Evolutionary conservation across 2,888 invertebrate species (phyloP), one percentile per base, ranked within the genome.

Genomic region (Ornithoptera priamus): DNA sequence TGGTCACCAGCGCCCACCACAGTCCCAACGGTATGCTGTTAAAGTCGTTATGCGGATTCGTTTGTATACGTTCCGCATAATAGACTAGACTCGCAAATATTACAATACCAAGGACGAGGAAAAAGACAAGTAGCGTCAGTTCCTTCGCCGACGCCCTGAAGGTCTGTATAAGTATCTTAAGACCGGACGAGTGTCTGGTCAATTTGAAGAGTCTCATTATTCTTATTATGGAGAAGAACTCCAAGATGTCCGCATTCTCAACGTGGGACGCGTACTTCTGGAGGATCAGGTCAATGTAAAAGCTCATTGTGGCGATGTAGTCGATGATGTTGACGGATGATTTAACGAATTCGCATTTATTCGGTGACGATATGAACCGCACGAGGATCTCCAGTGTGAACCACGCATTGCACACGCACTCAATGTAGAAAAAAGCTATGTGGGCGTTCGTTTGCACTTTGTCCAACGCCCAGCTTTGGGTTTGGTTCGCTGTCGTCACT

Each of bases 1-100:
- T 99, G 77, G 99, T 99, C 76, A 99, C 99, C 90, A 99, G 94
- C 62, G 99, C 99, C 99, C 99, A 99, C 99, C 99, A 99, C 75
- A 99, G 93, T 62, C 99, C 99, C 80, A 98, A 94, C 62, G 99
- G 99, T 94, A 99, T 99, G 90, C 98, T 98, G 88, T 98, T 98
- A 93, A 99, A 99, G 93, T 99, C 98, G 92, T 99, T 99, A 87
- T 98, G 96, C 72, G 98, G 98, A 93, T 98, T 97, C 76, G 96
- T 97, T 90, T 98, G 97, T 83, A 99, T 98, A 82, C 99, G 94
- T 92, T 99, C 99, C 72, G 99, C 99, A 91, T 99, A 99, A 92
- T 98, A 99, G 79, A 99, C 99, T 83, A 99, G 94, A 89, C 98
- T 98, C 80, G 99, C 99, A 93, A 99, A 99, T 88, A 99, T 98